phyloP scores from a whole-genome alignment of 2,888 invertebrate species.

The Galerucella pusilla region DNA sequence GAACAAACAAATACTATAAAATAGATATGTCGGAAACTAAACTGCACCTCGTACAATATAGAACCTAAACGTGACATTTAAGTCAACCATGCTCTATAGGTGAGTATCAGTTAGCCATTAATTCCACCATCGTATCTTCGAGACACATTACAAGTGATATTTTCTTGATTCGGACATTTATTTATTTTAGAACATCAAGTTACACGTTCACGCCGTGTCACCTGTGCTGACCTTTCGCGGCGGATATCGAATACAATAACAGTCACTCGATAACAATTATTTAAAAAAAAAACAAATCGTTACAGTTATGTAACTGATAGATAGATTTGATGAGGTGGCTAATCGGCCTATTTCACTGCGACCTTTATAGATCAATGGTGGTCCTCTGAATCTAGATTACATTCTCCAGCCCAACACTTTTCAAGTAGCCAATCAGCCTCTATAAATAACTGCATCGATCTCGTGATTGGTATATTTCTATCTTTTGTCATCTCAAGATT shows the following conservation, averaged over 20 bases:
- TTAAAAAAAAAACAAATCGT: background rate
- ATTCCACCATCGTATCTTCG: constrained; percentile 34
- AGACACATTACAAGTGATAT: constrained; percentile 34
- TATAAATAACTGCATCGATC: too few relatives aligned
- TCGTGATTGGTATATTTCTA: too few relatives aligned
- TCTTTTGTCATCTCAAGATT: too few relatives aligned
- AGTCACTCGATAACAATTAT: background rate
- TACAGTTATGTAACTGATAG: background rate
- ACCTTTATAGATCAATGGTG: too few relatives aligned
- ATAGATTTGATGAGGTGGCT: background rate
- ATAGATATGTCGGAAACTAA: background rate
- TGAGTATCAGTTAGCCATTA: constrained; percentile 21
- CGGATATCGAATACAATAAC: constrained; percentile 25
- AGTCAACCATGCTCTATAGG: constrained; percentile 10
- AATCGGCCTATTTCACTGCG: too few relatives aligned
- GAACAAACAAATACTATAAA: background rate
- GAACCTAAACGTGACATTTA: constrained; percentile 21
- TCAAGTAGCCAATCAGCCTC: too few relatives aligned
- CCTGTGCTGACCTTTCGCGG: constrained; percentile 40
- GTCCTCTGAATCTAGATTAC: too few relatives aligned
- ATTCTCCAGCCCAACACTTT: too few relatives aligned
- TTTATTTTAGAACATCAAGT: constrained; percentile 41
- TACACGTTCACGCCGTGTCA: constrained; percentile 43
- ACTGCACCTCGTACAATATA: constrained; percentile 1
- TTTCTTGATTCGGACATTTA: constrained; percentile 40